Conservation (phyloP, 2,113 vertebrate genomes). For the Hemibagrus wyckioides region DNA sequence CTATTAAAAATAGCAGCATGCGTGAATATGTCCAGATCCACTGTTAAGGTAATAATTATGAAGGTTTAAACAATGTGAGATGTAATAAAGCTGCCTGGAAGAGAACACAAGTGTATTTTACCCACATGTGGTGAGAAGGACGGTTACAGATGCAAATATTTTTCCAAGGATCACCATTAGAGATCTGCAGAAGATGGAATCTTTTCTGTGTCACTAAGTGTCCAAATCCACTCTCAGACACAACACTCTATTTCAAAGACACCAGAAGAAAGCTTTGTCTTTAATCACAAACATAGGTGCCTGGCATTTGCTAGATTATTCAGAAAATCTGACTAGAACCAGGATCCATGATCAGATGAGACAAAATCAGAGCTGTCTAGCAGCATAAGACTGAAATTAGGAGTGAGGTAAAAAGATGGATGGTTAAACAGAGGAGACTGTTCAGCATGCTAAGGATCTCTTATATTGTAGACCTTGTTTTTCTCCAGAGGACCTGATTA, state of each 20-base stretch:
- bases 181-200: neutral
- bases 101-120: neutral
- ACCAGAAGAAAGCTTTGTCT: neutral
- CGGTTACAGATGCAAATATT: neutral
- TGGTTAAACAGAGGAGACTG: neutral
- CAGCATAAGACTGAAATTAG: neutral
- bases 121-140: neutral
- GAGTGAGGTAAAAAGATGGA: neutral
- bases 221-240: neutral
- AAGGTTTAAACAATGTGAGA: neutral
- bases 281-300: neutral
- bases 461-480: neutral
- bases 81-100: neutral
- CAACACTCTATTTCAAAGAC: neutral
- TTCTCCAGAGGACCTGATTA: neutral
- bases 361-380: neutral
- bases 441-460: neutral
- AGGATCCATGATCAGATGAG: neutral
- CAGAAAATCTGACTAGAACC: neutral
- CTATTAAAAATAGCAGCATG: neutral
- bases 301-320: neutral
- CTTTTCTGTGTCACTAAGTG: neutral
- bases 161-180: neutral
- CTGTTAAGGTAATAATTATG: neutral
- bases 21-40: neutral